Percentiles rank a stretch among this genome's conserved stretches.
phyloP scores from a whole-genome alignment of 1,140 invertebrate species.

The Leptinotarsa texana region DNA sequence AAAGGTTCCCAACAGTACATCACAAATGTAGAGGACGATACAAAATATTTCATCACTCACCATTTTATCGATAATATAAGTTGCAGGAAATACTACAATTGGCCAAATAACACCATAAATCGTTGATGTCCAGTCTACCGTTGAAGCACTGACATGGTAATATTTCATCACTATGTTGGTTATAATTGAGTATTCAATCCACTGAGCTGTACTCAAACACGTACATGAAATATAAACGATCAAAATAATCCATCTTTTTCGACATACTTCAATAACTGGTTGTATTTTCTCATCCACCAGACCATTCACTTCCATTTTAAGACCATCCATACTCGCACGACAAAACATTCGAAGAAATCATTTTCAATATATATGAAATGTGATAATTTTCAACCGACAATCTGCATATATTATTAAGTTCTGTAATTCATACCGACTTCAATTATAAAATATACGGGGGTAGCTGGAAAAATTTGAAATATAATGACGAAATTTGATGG shows the following conservation, averaged over 20 bases:
- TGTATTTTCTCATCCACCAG: not conserved
- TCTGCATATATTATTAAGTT: not conserved
- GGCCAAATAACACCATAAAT: conserved; percentile 41
- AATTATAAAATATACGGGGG: not conserved
- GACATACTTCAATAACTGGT: conserved; percentile 17
- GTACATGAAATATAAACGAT: conserved; percentile 27
- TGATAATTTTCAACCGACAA: not conserved
- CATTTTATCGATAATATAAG: conserved; percentile 45
- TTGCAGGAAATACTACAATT: conserved; percentile 41
- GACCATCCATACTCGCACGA: not conserved
- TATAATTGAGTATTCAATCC: conserved; percentile 64
- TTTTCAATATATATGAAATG: not conserved
- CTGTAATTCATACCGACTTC: not conserved
- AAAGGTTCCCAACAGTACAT: too few species aligned
- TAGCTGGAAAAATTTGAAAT: not conserved
- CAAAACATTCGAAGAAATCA: not conserved
- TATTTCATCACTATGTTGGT: conserved; percentile 60
- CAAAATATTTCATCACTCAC: conserved; percentile 19
- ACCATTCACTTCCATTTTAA: not conserved
- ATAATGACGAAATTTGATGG: too few species aligned
- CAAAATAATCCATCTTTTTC: conserved; percentile 28
- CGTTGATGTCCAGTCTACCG: conserved; percentile 66
- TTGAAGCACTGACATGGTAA: conserved; percentile 59
- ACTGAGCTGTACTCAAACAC: conserved; percentile 52
- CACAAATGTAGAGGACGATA: too few species aligned